These are phyloP conservation scores for Corydoras sp. DNA, from an alignment of 2,113 vertebrate species.

Conservation along the genomic window DNA sequence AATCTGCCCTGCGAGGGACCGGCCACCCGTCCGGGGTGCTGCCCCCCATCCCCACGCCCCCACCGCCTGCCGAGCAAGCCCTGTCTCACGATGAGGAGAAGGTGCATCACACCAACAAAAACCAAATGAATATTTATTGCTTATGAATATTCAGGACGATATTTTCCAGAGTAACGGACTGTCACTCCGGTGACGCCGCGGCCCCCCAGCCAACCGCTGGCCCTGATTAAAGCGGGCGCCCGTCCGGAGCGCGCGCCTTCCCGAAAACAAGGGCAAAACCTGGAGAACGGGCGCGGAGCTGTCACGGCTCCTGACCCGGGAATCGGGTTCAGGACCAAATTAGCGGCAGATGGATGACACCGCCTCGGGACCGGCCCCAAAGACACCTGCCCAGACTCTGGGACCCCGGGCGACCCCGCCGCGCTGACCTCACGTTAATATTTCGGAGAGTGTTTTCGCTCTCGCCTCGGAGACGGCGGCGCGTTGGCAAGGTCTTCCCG, in stretches of 20 bases:
- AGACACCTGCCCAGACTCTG: neutral
- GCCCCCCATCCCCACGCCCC: no score
- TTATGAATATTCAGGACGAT: no score
- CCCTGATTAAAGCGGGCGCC: neutral
- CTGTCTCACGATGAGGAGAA: no score
- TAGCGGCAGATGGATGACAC: constrained; percentile 22
- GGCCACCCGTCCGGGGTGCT: no score
- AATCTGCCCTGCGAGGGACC: no score
- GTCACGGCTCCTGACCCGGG: neutral
- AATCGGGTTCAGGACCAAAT: constrained; percentile 17
- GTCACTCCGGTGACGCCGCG: no score
- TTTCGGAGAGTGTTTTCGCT: constrained; percentile 14
- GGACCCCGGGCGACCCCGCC: constrained; percentile 15
- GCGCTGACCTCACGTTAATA: constrained; percentile 1
- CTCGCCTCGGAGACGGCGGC: constrained; percentile 16
- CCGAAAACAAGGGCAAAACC: constrained; percentile 21
- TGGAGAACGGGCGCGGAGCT: neutral
- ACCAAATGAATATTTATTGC: no score
- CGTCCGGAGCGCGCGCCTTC: neutral
- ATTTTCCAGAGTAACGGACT: no score
- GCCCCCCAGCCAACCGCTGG: no score
- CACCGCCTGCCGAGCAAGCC: no score
- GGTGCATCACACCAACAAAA: no score
- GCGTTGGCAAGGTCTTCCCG: constrained; percentile 49
- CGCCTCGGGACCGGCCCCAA: constrained; percentile 7